phyloP scores from a whole-genome alignment of 2,797 vertebrate species.

The Coilia nasus region DNA sequence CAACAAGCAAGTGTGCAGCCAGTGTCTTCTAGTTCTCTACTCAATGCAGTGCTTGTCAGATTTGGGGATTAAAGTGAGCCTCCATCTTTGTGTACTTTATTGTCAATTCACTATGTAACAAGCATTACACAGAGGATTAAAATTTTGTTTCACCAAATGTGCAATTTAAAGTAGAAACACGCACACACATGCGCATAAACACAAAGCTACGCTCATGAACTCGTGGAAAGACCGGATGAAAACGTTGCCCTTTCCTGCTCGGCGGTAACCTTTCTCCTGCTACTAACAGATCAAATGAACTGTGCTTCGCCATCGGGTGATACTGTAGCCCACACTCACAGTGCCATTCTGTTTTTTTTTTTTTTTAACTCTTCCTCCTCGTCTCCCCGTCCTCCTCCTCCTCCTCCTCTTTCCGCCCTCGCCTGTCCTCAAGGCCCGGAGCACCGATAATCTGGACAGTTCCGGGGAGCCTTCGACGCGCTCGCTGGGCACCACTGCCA shows the following conservation, averaged over 20 bases:
- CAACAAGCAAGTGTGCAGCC: not conserved
- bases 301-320: not conserved
- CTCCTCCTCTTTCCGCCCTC: constrained; percentile 10
- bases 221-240: too few relatives aligned
- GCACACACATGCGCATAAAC: too few relatives aligned
- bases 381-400: not conserved
- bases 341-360: not conserved
- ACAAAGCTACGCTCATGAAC: too few relatives aligned
- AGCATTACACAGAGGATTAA: too few relatives aligned
- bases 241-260: not conserved
- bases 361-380: not conserved
- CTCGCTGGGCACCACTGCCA: constrained; percentile 68
- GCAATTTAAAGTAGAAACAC: too few relatives aligned
- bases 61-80: not conserved
- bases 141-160: too few relatives aligned
- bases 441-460: constrained; percentile 80
- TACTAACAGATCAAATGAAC: not conserved
- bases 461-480: constrained; percentile 74
- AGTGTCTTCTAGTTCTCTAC: not conserved
- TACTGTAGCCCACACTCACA: not conserved
- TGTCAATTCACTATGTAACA: too few relatives aligned
- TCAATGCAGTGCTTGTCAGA: constrained; percentile 1
- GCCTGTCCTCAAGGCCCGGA: constrained; percentile 70
- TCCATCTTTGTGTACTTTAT: not conserved
- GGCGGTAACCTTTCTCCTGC: not conserved